phyloP scores from a whole-genome alignment of 2,888 invertebrate genomes.

The Lissocephala sabroskyi region DNA sequence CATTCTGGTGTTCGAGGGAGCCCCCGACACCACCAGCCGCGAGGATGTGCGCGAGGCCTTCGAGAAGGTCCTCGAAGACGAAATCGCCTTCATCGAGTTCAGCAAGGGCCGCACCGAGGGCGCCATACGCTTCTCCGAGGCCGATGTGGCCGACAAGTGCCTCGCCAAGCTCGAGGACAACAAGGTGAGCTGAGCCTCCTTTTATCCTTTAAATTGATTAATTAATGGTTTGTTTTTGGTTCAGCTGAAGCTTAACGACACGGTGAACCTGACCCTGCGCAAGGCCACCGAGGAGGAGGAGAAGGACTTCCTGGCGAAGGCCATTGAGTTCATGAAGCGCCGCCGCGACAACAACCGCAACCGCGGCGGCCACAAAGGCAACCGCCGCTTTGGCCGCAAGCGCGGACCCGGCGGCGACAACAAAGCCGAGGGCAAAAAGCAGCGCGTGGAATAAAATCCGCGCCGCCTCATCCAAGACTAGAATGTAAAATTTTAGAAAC shows the following conservation, averaged over 20 bases:
- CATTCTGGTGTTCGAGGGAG: conserved; percentile 80
- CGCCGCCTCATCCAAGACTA: too few species aligned
- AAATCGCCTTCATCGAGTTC: conserved; percentile 84
- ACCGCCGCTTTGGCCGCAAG: conserved; percentile 61
- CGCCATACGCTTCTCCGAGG: conserved; percentile 80
- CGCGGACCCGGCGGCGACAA: conserved; percentile 60
- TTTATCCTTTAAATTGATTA: not conserved
- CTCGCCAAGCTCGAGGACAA: conserved; percentile 78
- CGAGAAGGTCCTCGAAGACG: conserved; percentile 56
- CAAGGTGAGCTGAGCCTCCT: conserved; percentile 72
- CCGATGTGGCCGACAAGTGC: conserved; percentile 79
- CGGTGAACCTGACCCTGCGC: conserved; percentile 74
- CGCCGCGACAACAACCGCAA: conserved; percentile 72
- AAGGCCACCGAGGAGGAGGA: conserved; percentile 83
- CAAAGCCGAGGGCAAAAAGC: conserved; percentile 51
- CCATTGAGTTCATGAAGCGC: conserved; percentile 77
- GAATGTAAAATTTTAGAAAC: too few species aligned
- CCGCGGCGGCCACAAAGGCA: conserved; percentile 52
- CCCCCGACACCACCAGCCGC: conserved; percentile 76
- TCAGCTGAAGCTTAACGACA: conserved; percentile 71
- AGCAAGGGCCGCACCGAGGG: conserved; percentile 82
- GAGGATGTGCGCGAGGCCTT: conserved; percentile 84
- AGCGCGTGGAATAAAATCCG: conserved; percentile 43
- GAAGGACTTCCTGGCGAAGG: conserved; percentile 77
- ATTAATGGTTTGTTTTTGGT: not conserved